Evolutionary conservation across 2,888 invertebrate species (phyloP).

Genomic region (Heliconius cydno): DNA sequence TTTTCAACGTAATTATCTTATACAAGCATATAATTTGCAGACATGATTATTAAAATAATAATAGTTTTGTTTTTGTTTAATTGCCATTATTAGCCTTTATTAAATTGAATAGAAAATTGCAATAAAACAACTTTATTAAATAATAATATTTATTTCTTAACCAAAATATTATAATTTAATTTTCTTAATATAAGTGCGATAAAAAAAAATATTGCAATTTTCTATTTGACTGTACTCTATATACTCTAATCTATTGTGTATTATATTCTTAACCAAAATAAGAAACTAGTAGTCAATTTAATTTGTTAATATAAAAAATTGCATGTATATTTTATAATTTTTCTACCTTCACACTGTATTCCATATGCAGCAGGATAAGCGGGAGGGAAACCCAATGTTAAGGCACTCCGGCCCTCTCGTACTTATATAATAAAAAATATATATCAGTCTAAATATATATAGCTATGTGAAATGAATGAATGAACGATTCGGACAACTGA

Average conservation of each 20-base stretch:
- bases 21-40: background rate
- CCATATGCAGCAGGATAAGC: background rate
- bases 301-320: background rate
- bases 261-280: no score
- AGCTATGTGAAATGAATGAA: slow-evolving; percentile 16
- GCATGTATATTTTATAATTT: background rate
- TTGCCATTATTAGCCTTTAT: background rate
- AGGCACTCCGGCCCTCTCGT: background rate
- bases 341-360: background rate
- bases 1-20: background rate
- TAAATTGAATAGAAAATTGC: background rate
- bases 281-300: background rate
- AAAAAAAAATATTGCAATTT: background rate
- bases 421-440: background rate
- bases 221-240: no score
- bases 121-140: background rate
- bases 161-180: no score
- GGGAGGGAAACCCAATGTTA: background rate
- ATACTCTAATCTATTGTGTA: no score
- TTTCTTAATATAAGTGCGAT: no score
- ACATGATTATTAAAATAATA: background rate
- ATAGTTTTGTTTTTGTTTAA: background rate
- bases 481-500: slow-evolving; percentile 36
- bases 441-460: background rate
- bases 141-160: background rate